Evolutionary conservation across 2,797 vertebrate species (phyloP).

Genomic region (Anomalospiza imberbis): DNA sequence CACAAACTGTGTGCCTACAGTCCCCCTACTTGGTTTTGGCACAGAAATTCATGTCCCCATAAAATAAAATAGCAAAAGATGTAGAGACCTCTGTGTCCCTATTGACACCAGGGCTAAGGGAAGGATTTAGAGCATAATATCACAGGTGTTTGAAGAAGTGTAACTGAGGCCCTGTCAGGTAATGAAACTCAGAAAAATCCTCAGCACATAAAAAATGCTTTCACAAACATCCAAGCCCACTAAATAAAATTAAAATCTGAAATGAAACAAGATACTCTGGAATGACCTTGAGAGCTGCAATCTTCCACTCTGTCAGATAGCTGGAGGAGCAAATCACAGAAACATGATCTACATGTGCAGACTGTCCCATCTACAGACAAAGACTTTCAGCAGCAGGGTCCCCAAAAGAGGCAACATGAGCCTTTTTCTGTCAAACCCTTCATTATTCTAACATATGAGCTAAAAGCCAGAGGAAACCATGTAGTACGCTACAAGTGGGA

Average conservation of each 20-base stretch:
- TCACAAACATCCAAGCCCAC: slow-evolving; percentile 7
- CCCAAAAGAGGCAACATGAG: neutral
- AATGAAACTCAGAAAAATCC: slow-evolving; percentile 33
- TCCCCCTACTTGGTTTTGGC: neutral
- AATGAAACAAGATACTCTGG: slow-evolving; percentile 4
- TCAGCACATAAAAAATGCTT: slow-evolving; percentile 12
- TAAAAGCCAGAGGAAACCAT: neutral
- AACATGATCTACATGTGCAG: neutral
- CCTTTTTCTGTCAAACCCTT: neutral
- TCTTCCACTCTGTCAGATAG: neutral
- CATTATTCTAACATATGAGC: neutral
- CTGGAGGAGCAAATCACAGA: neutral
- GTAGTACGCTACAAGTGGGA: neutral
- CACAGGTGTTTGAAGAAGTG: neutral
- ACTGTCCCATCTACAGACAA: neutral
- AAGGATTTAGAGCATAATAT: neutral
- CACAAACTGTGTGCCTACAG: neutral
- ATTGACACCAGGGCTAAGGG: neutral
- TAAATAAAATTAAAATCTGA: slow-evolving; percentile 40
- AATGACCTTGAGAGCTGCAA: neutral
- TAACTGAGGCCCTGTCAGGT: neutral
- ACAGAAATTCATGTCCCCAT: neutral
- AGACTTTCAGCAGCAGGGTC: neutral
- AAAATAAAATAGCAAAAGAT: neutral
- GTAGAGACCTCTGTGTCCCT: neutral